Conservation (phyloP, 30 jellyfish, hydroid and myxozoan species). For the Aurelia sp. region DNA sequence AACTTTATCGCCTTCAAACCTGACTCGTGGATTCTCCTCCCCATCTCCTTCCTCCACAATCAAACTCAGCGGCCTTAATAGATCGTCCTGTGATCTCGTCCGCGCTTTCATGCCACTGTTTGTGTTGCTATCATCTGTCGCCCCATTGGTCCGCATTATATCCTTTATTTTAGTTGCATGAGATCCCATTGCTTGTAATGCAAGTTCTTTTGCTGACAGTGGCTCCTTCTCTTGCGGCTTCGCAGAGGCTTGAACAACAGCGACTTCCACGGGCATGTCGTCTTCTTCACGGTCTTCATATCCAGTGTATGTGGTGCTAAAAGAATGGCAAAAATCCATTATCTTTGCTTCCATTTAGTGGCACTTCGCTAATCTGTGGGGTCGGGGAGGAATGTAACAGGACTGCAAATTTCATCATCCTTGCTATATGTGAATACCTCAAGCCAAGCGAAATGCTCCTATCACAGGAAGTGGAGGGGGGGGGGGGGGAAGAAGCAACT, state of each 20-base stretch:
- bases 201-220: slow-evolving; percentile 75
- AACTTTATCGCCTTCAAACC: not conserved
- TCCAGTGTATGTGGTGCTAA: not conserved
- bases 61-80: slow-evolving; percentile 49
- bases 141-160: slow-evolving; percentile 34
- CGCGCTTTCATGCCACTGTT: slow-evolving; percentile 1
- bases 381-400: too few species aligned
- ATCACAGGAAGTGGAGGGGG: too few species aligned
- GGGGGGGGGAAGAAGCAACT: too few species aligned
- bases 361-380: too few species aligned
- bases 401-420: too few species aligned
- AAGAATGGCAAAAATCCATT: too few species aligned
- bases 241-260: not conserved
- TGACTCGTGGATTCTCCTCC: slow-evolving; percentile 62
- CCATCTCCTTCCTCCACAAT: slow-evolving; percentile 74
- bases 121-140: slow-evolving; percentile 20
- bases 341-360: too few species aligned
- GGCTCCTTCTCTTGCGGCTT: slow-evolving; percentile 20
- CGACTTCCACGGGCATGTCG: not conserved
- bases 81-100: slow-evolving; percentile 54
- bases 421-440: too few species aligned
- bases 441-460: too few species aligned
- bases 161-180: slow-evolving; percentile 76
- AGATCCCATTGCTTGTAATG: slow-evolving; percentile 95
- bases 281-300: not conserved